Conservation (phyloP, 1,140 invertebrate genomes). For the Musca domestica region DNA sequence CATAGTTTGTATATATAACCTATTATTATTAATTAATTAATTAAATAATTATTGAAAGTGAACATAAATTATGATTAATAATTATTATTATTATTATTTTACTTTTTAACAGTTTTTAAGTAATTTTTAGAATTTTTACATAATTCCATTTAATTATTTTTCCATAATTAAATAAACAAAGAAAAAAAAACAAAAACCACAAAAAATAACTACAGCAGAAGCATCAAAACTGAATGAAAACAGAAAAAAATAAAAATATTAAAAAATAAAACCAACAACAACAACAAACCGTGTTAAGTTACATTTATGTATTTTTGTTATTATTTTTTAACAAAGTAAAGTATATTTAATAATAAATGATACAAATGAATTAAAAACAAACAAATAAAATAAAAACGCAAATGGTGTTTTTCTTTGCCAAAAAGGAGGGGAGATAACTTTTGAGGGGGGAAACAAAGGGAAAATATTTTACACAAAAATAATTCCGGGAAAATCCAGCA, state of each 20-base stretch:
- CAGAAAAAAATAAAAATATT: no score
- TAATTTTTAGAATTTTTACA: slow-evolving; percentile 22
- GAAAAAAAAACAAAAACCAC: no score
- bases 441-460: no score
- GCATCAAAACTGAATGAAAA: slow-evolving; percentile 7
- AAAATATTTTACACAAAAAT: no score
- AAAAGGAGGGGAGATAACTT: no score
- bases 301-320: slow-evolving; percentile 21
- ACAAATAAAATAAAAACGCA: not conserved
- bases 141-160: slow-evolving; percentile 23
- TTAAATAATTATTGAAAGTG: slow-evolving; percentile 1
- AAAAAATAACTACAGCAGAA: slow-evolving; percentile 15
- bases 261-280: no score
- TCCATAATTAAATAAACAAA: not conserved
- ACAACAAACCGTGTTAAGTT: slow-evolving; percentile 11
- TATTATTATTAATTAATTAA: slow-evolving; percentile 16
- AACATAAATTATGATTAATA: not conserved
- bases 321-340: slow-evolving; percentile 22
- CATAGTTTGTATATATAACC: slow-evolving; percentile 5
- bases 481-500: no score
- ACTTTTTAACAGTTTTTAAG: slow-evolving; percentile 11
- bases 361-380: slow-evolving; percentile 4
- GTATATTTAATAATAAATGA: slow-evolving; percentile 14
- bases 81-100: slow-evolving; percentile 20
- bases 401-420: not conserved